Base-by-base conservation (phyloP, 35 echinoderm and acorn worm species). In the Chiridota heheva region DNA sequence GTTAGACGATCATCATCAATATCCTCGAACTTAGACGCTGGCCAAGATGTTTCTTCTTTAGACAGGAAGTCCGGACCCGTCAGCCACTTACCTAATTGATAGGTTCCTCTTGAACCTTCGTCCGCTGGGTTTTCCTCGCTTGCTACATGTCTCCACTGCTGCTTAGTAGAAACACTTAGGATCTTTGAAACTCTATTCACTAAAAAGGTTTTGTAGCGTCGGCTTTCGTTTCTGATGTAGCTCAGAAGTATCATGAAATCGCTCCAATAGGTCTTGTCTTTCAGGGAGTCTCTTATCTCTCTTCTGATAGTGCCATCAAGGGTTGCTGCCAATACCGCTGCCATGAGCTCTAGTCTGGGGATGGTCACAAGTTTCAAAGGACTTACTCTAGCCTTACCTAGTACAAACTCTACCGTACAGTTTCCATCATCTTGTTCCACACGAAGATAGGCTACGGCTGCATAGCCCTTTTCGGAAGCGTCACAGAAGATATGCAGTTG, bases 401-500 rank as follows among this genome's bases (percentile, higher is more conserved):
- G 4, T 13, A 80, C 57, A 18, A 58, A 77, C 36, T 70, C 62
- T 34, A 47, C 62, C 16, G 40, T 3, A 55, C 3, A 28, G 12
- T 60, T 4, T 55, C 41, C 62, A 28, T 34, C 41, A 1, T 20
- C 2, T 5, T 55, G 35, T 20, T 35, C 63, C 18, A 70, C 5
- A 48, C 79, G 79, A 7, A 82, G 22, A 42, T 84, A 84, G 4
- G 81, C 46, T 38, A 71, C 81, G 4, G 81, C 63, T 33, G 60
- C 79, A 26, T 82, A 82, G 3, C 79, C 79, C 36, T 82, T 69
- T 43, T 67, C 63, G 18, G 62, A 82, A 29, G 79, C 79, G 38
- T 82, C 79, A 51, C 60, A 82, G 32, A 82, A 82, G 6, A 67
- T 44, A 27, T 82, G 79, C 2, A 87, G 61, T 57, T 67, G 73